A percentile compares a stretch with the other conserved stretches of the same genome.
Conservation (phyloP, 1,140 invertebrate genomes). For the Aphidius gifuensis region DNA sequence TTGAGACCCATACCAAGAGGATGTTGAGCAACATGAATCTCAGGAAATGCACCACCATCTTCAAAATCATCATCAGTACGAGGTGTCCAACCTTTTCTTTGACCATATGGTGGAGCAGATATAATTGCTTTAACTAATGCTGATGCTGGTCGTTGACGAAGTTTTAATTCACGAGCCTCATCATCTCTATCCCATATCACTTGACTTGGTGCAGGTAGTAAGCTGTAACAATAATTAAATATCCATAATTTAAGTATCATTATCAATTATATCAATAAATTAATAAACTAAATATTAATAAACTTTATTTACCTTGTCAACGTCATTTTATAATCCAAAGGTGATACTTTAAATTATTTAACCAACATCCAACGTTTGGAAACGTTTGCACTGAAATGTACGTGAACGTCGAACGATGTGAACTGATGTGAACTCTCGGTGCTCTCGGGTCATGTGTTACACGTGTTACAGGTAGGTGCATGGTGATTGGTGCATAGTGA, state of each 20-base stretch:
- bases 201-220: slow-evolving; percentile 81
- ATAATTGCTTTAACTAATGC: slow-evolving; percentile 77
- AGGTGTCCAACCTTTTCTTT: slow-evolving; percentile 93
- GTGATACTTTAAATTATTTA: too few species aligned
- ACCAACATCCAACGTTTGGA: too few species aligned
- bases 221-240: slow-evolving; percentile 51
- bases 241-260: too few species aligned
- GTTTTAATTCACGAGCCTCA: slow-evolving; percentile 66
- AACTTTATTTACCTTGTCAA: slow-evolving; percentile 24
- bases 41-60: slow-evolving; percentile 98
- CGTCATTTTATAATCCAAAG: slow-evolving; percentile 20
- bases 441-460: too few species aligned
- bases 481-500: too few species aligned
- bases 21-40: slow-evolving; percentile 96
- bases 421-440: too few species aligned
- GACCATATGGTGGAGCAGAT: slow-evolving; percentile 93
- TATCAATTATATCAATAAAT: not conserved
- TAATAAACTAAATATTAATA: not conserved
- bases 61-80: slow-evolving; percentile 80
- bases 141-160: slow-evolving; percentile 61
- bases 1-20: slow-evolving; percentile 83
- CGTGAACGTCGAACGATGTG: too few species aligned
- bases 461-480: too few species aligned
- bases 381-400: too few species aligned
- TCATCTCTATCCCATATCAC: slow-evolving; percentile 85